Evolutionary conservation across 1,140 invertebrate species (phyloP).

Genomic region (Reticulitermes speratus): DNA sequence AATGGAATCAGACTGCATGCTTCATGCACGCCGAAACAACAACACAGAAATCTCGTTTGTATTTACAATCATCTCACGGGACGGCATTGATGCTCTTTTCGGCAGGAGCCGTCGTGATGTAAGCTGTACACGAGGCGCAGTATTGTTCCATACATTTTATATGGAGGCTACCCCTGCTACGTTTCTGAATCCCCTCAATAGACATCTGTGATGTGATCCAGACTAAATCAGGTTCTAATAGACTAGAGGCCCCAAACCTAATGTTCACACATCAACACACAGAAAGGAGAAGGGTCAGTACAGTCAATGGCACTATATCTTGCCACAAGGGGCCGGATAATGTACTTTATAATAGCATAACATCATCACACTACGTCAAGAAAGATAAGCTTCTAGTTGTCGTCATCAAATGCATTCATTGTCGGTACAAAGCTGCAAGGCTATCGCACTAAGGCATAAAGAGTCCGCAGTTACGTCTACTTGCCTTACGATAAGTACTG

Average conservation of each 20-base stretch:
- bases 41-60: neutral
- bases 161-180: neutral
- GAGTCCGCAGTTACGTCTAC: too few species aligned
- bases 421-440: too few species aligned
- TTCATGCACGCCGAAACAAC: neutral
- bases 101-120: neutral
- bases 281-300: neutral
- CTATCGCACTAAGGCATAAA: too few species aligned
- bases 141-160: slow-evolving; percentile 19
- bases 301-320: neutral
- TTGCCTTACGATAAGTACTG: too few species aligned
- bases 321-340: too few species aligned
- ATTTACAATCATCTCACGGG: neutral
- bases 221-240: slow-evolving; percentile 25
- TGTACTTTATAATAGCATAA: too few species aligned
- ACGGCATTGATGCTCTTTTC: slow-evolving; percentile 17
- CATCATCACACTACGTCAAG: too few species aligned
- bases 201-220: slow-evolving; percentile 10
- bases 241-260: slow-evolving; percentile 20
- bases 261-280: slow-evolving; percentile 23
- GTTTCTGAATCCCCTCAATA: neutral
- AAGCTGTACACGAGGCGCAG: neutral
- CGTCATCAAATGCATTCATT: too few species aligned
- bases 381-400: too few species aligned
- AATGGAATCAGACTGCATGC: neutral